These are phyloP conservation scores for Drosophila cognata DNA, from an alignment of 2,888 invertebrate genomes.

Conservation along the genomic window DNA sequence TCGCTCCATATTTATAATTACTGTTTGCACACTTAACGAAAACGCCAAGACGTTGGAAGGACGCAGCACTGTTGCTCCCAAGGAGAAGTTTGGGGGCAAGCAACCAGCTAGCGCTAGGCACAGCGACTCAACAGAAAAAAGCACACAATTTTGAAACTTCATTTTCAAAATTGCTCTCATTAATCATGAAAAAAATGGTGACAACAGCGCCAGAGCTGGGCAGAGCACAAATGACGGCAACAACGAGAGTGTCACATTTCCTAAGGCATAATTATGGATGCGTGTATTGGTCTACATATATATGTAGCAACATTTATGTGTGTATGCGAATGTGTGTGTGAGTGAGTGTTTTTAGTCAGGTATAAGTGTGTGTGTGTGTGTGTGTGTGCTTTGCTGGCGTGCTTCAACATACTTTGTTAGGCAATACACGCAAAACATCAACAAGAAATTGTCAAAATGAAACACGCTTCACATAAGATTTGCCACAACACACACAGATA, in stretches of 20 bases:
- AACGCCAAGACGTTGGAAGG: constrained; percentile 38
- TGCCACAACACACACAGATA: constrained; percentile 7
- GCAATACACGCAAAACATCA: constrained; percentile 58
- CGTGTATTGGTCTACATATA: constrained; percentile 17
- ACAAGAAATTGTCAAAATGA: constrained; percentile 39
- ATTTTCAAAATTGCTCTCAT: constrained; percentile 71
- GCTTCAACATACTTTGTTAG: constrained; percentile 56
- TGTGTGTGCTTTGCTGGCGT: constrained; percentile 38
- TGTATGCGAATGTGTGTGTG: constrained; percentile 4
- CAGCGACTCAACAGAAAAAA: neutral
- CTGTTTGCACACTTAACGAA: constrained; percentile 76
- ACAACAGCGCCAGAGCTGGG: constrained; percentile 6
- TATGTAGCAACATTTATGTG: constrained; percentile 1
- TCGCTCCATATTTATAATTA: constrained; percentile 69
- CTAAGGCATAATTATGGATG: constrained; percentile 34
- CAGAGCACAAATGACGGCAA: constrained; percentile 9
- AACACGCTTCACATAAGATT: constrained; percentile 29
- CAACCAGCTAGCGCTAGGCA: neutral
- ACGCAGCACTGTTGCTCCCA: constrained; percentile 21
- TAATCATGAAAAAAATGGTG: constrained; percentile 60
- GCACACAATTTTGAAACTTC: constrained; percentile 57
- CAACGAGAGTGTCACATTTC: constrained; percentile 18
- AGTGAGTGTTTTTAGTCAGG: constrained; percentile 3
- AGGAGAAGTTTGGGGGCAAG: neutral
- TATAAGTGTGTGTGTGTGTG: neutral